These are phyloP conservation scores for Saimiri boliviensis DNA, from an alignment of 2,113 vertebrate species.

Conservation along the genomic window DNA sequence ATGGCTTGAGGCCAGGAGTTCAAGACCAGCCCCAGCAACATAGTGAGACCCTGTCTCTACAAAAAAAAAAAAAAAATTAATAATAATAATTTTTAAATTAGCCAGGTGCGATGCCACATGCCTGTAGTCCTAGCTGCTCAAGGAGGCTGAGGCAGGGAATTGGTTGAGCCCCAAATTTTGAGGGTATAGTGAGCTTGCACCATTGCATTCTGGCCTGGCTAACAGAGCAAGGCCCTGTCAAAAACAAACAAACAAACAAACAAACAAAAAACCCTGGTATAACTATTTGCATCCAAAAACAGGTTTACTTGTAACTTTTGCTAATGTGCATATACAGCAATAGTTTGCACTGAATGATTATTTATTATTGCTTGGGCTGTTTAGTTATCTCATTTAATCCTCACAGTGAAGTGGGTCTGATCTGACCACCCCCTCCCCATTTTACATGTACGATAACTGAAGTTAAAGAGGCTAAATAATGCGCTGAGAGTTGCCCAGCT, in stretches of 20 bases:
- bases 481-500: background rate
- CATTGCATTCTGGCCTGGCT: background rate
- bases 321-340: background rate
- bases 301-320: background rate
- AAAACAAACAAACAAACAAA: background rate
- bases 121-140: no score
- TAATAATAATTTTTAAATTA: no score
- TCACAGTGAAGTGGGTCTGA: background rate
- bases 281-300: background rate
- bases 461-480: background rate
- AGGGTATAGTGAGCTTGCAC: background rate
- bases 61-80: no score
- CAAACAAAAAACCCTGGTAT: background rate
- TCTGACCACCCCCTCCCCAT: background rate
- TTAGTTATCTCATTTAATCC: slow-evolving; percentile 3
- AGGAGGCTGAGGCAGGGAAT: no score
- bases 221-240: background rate
- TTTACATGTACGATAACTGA: background rate
- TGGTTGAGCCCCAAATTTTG: no score
- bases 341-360: background rate
- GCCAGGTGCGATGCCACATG: no score
- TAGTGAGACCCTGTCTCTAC: no score
- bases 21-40: no score
- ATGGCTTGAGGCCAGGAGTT: no score
- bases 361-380: slow-evolving; percentile 10